phyloP scores from a whole-genome alignment of 2,113 vertebrate genomes.

The Mystacornis crossleyi region DNA sequence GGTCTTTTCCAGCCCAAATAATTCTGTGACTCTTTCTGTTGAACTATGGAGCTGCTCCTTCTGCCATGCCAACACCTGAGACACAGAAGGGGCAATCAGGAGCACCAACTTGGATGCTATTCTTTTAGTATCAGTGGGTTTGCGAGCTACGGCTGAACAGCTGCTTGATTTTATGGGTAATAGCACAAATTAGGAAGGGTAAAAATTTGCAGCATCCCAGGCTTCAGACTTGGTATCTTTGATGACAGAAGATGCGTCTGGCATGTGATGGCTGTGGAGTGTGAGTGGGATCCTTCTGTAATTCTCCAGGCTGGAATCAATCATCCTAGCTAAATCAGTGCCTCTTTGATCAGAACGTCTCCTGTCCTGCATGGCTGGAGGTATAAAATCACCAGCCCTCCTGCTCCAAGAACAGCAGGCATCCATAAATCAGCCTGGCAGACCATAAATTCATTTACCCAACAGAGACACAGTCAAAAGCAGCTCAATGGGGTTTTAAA shows the following conservation, averaged over 20 bases:
- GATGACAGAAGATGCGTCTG: neutral
- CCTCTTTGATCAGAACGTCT: slow-evolving; percentile 39
- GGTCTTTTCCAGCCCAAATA: neutral
- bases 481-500: slow-evolving; percentile 22
- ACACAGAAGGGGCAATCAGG: neutral
- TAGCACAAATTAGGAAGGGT: neutral
- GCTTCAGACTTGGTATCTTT: neutral
- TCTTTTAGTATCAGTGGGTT: neutral
- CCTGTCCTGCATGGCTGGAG: slow-evolving; percentile 51
- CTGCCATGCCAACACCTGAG: neutral
- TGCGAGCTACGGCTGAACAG: neutral
- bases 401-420: neutral
- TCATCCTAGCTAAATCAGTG: neutral
- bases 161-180: neutral
- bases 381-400: slow-evolving; percentile 36
- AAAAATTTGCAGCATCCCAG: neutral
- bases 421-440: slow-evolving; percentile 63
- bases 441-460: slow-evolving; percentile 61
- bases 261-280: neutral
- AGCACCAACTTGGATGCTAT: neutral
- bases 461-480: slow-evolving; percentile 29
- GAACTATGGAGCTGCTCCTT: neutral
- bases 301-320: slow-evolving; percentile 43
- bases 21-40: neutral
- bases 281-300: neutral